Conservation (phyloP, 2,888 invertebrate genomes). For the Anarsia innoxiella region DNA sequence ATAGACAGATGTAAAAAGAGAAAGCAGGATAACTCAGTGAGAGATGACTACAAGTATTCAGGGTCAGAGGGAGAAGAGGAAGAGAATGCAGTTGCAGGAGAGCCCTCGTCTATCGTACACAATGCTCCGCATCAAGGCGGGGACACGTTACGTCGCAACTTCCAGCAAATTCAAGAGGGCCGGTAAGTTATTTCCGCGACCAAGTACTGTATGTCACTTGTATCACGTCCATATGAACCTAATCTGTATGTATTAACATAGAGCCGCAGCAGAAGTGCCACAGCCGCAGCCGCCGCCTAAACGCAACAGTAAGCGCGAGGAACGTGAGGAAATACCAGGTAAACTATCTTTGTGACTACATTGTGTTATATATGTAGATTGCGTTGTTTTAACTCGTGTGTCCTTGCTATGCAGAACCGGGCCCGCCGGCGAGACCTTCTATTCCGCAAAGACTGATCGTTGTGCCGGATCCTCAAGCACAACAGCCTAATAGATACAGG, state of each 20-base stretch:
- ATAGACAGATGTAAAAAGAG: constrained; percentile 97
- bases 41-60: constrained; percentile 89
- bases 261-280: constrained; percentile 74
- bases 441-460: constrained; percentile 94
- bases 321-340: constrained; percentile 77
- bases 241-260: constrained; percentile 63
- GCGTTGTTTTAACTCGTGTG: constrained; percentile 5
- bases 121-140: constrained; percentile 85
- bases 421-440: constrained; percentile 90
- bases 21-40: constrained; percentile 88
- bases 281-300: constrained; percentile 77
- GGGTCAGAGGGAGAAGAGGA: constrained; percentile 99
- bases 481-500: constrained; percentile 79
- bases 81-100: constrained; percentile 92
- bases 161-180: constrained; percentile 96
- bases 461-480: constrained; percentile 90
- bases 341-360: constrained; percentile 17
- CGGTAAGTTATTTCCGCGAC: constrained; percentile 41
- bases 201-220: not conserved
- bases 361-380: not conserved
- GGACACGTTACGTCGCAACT: constrained; percentile 96
- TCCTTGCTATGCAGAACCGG: constrained; percentile 78
- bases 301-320: constrained; percentile 73
- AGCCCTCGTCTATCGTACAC: constrained; percentile 96
- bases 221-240: not conserved